Base-by-base conservation (phyloP, 2,797 vertebrate genomes). In the Carapus acus region DNA sequence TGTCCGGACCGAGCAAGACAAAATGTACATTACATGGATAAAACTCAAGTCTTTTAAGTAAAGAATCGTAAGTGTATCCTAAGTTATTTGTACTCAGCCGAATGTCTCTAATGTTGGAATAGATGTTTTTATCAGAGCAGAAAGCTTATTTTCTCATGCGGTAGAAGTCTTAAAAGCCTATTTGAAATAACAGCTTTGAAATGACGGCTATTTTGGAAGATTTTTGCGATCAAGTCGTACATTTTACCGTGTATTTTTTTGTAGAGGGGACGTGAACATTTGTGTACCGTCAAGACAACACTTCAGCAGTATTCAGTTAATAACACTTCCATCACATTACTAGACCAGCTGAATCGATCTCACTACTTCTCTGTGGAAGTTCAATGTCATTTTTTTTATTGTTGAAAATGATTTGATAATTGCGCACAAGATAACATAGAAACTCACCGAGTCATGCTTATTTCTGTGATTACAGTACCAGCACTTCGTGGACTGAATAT, bases 221-320 rank as follows among this genome's bases (percentile, higher is more conserved):
- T 73, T 63, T 53, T 66, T 67, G 50, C 8, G 62, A 79, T 76
- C 44, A 63, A 77, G 36, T 67, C 51, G 38, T 37, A 16, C 31
- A 34, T 49, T 31, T 66, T n/a, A n/a, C n/a, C n/a, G 6, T 51
- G 65, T 74, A 63, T 85, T 77, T 83, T 84, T 85, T 84, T 80
- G 38, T 83, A 82, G 71, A 73, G 66, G 69, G 82, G 79, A 72
- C 14, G 27, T 80, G 76, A 70, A 45, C 62, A 46, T 73, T 71
- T 77, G 63, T 60, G 58, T 63, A 44, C 65, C 22, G 64, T 58
- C 18, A 61, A 63, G 29, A 31, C 16, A 52, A 76, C 72, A 53
- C 45, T 52, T 61, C 43, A 61, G 58, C 60, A 65, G 71, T 67
- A 51, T 77, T 75, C 38, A 57, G 45, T 63, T 33, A 33, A 33